Evolutionary conservation across 2,113 vertebrate genomes (phyloP), one percentile per base, ranked within the genome.

Genomic region (Chaetorhynchus papuensis): DNA sequence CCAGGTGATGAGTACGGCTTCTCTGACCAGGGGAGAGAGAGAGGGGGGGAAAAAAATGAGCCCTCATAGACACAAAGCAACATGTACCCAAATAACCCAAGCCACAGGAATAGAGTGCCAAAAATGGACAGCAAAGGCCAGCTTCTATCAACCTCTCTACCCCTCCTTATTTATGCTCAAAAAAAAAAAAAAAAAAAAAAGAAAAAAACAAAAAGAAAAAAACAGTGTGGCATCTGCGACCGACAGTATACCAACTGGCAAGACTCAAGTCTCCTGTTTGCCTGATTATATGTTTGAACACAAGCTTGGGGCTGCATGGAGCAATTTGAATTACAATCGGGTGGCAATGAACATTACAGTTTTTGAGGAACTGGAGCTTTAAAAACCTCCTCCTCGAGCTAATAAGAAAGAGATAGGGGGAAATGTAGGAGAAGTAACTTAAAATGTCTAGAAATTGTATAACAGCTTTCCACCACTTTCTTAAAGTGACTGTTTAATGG

Each of bases 1-100:
- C 98, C 98, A 98, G 98, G 98, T 98, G 98, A 98, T 93, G 97
- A 97, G 89, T 94, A 90, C 41, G 28, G 90, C 87, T 95, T 82
- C 97, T 97, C 72, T 80, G 95, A 96, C 96, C 94, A 89, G 57
- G 70, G 50, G 81, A 86, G 84, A 82, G 93, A 68, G 54, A 42
- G 42, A 17, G 12, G 12, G 33, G 19, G 3, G 4, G 7, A 10
- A 30, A 42, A 30, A 85, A 92, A 33, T 57, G 53, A 87, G 37
- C 81, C 91, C 86, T 97, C 77, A 49, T 49, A 85, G 92, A 97
- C 74, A 94, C 92, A 96, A 87, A 96, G 91, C 52, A 64, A 95
- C 90, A 93, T 84, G 83, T 84, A 81, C 42, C 75, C 89, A 45
- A 64, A 88, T 87, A 78, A 93, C 76, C 89, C 66, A 53, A 87